Base-by-base conservation (phyloP, 2,113 vertebrate species). In the Calyptomena viridis region DNA sequence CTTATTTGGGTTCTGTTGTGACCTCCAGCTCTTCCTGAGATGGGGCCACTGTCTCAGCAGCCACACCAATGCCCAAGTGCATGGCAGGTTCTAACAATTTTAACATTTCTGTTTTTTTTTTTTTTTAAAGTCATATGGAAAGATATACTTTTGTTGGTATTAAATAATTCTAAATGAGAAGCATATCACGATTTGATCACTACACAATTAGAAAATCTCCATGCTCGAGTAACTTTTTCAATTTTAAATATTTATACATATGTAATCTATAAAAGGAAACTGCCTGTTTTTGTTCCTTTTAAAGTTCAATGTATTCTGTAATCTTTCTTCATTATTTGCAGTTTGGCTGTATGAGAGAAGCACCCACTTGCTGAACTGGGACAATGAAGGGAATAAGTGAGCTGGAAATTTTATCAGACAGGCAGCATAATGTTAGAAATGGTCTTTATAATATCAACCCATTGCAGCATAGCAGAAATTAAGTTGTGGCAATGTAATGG, bases 271-370 rank as follows among this genome's bases (percentile, higher is more conserved):
- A 60, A 68, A 84, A 84, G 78, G 35, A 74, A 90, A 31, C 17
- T 58, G n/a, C 37, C 44, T 44, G 18, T 56, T 20, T 93, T 81
- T 90, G 28, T 52, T 78, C 4, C 24, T 78, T 90, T 82, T 72
- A 49, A 84, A 69, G 33, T 81, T 87, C 46, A 62, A 42, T 72
- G 49, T 96, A 1, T 84, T 95, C 52, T 73, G 28, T 92, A 42
- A 87, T 76, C 49, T 94, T 93, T 76, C 87, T 91, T 89, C 84
- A 55, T 82, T 94, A 73, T 94, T 91, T 95, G 53, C 81, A 82
- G 74, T 85, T 75, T 77, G 31, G 17, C n/a, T 15, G 0, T 64
- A 40, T 56, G 53, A 53, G 69, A 59, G 44, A 89, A 74, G 44
- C 11, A 87, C 9, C 25, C 1, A 3, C 44, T 91, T 76, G 37